Evolutionary conservation across 2,113 vertebrate species (phyloP).

Genomic region (Aplodontia rufa): DNA sequence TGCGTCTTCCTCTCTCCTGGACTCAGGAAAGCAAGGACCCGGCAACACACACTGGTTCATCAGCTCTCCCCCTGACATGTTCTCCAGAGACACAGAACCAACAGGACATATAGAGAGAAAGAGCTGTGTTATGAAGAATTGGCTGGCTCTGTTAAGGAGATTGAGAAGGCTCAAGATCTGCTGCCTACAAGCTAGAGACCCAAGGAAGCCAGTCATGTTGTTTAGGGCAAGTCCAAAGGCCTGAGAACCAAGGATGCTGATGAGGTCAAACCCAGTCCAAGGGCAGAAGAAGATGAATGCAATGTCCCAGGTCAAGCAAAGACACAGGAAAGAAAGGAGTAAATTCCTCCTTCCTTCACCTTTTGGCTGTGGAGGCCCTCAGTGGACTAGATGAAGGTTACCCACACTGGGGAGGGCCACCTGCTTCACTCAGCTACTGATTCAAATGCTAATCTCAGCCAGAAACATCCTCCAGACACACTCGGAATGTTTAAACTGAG

Average conservation of each 20-base stretch:
- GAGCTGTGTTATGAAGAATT: neutral
- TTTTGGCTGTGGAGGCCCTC: neutral
- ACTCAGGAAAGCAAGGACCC: accelerated
- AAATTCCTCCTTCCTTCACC: neutral
- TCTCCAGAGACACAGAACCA: neutral
- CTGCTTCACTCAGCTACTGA: neutral
- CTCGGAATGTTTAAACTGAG: neutral
- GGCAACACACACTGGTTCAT: neutral
- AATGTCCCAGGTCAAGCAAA: neutral
- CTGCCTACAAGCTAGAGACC: neutral
- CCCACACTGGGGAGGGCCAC: neutral
- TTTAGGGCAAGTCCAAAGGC: neutral
- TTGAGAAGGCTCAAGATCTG: too few species aligned
- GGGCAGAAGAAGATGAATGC: neutral
- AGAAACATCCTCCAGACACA: neutral
- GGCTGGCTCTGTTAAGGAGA: neutral
- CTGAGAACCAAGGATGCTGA: too few species aligned
- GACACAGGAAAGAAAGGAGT: neutral
- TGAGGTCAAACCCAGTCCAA: neutral
- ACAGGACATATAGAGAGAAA: too few species aligned
- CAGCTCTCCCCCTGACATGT: accelerated
- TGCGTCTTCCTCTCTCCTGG: too few species aligned
- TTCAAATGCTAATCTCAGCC: neutral
- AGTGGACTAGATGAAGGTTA: too few species aligned
- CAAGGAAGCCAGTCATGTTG: neutral